Percentiles rank a stretch among this genome's conserved stretches.
Evolutionary conservation across 2,113 vertebrate species (phyloP).

Genomic region (Cisticola juncidis): DNA sequence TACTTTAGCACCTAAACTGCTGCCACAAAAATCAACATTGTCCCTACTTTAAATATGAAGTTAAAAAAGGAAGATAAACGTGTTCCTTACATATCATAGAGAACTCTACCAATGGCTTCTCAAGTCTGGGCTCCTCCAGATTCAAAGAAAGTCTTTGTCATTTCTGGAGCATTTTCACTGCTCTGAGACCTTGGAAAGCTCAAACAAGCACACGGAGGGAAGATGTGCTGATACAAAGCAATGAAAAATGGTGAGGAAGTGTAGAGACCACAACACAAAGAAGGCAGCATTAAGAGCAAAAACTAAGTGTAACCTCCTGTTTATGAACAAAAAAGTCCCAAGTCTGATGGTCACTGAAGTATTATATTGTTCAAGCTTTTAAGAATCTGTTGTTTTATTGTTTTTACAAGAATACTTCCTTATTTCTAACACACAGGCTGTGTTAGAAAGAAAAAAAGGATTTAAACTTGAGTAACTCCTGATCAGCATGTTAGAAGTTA

Average conservation of each 20-base stretch:
- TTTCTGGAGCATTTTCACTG: neutral
- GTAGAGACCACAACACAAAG: neutral
- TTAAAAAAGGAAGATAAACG: conserved; percentile 39
- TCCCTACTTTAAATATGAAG: conserved; percentile 40
- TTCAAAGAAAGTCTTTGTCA: neutral
- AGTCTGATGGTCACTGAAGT: neutral
- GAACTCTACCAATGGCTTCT: conserved; percentile 2
- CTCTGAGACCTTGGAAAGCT: neutral
- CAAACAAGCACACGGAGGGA: neutral
- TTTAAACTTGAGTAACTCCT: neutral
- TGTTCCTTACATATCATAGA: conserved; percentile 10
- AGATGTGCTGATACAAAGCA: neutral
- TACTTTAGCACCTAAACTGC: conserved; percentile 6
- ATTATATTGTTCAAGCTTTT: neutral
- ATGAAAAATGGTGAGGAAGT: neutral
- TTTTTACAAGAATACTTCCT: neutral
- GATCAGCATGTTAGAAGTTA: neutral
- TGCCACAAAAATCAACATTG: conserved; percentile 22
- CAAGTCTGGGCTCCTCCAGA: neutral
- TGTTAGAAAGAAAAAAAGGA: neutral
- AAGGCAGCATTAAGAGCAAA: neutral
- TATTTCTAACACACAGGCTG: neutral
- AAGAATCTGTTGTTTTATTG: neutral
- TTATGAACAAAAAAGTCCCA: neutral
- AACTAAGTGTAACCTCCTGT: neutral